Evolutionary conservation across 53 echinoderm and acorn worm genomes (phyloP).

Genomic region (Crossaster papposus): DNA sequence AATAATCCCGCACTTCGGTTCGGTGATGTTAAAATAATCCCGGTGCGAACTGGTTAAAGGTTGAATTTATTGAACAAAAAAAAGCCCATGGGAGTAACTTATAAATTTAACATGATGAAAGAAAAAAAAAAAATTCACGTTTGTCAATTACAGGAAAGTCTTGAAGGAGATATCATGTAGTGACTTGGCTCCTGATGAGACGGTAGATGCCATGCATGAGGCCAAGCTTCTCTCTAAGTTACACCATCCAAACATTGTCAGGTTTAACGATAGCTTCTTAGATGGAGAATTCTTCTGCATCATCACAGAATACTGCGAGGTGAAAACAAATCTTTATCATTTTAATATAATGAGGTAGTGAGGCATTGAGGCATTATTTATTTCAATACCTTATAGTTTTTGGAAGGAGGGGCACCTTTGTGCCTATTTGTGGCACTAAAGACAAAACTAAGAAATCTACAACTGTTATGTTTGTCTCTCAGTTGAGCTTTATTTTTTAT

Average conservation of each 20-base stretch:
- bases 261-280: constrained; percentile 95
- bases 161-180: constrained; percentile 92
- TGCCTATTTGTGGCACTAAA: no score
- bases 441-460: no score
- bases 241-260: constrained; percentile 95
- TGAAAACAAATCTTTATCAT: constrained; percentile 11
- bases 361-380: background rate
- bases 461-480: no score
- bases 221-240: constrained; percentile 94
- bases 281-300: constrained; percentile 99
- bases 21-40: no score
- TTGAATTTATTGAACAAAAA: no score
- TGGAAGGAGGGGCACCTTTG: no score
- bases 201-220: constrained; percentile 98
- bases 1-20: no score
- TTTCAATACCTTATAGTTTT: background rate
- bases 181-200: constrained; percentile 94
- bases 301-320: constrained; percentile 98
- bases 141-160: constrained; percentile 75
- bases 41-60: no score
- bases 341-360: background rate
- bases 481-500: no score
- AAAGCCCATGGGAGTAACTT: no score
- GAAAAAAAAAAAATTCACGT: no score
- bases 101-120: background rate